phyloP scores from a whole-genome alignment of 2,113 vertebrate genomes.

The Poeciliopsis turrubarensis region DNA sequence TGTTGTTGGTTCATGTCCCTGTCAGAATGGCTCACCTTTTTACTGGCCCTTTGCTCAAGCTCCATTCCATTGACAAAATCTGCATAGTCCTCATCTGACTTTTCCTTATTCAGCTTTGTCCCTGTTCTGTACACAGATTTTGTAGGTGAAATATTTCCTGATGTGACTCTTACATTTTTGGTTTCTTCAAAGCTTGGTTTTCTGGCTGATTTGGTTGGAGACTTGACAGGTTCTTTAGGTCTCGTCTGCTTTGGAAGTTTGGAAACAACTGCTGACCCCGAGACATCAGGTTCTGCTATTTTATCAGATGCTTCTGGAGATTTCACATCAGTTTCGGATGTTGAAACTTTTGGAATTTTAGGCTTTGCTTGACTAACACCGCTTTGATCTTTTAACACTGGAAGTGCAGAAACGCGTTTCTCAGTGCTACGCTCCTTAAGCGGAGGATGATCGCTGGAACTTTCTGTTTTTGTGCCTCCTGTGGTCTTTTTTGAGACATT shows the following conservation, averaged over 20 bases:
- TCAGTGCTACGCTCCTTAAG: constrained; percentile 48
- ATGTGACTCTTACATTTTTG: constrained; percentile 22
- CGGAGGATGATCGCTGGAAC: constrained; percentile 14
- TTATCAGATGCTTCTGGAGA: constrained; percentile 56
- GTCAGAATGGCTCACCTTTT: neutral
- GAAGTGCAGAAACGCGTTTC: constrained; percentile 41
- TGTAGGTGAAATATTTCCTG: constrained; percentile 47
- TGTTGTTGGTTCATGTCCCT: constrained; percentile 48
- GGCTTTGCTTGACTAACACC: constrained; percentile 53
- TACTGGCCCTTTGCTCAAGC: constrained; percentile 19
- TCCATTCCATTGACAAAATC: constrained; percentile 45
- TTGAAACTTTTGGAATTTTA: constrained; percentile 74
- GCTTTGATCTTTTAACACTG: constrained; percentile 62
- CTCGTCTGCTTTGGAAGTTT: constrained; percentile 52
- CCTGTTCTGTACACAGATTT: constrained; percentile 36
- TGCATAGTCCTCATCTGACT: constrained; percentile 20
- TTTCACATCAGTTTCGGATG: constrained; percentile 63
- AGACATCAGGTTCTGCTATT: constrained; percentile 17
- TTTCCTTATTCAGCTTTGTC: constrained; percentile 36
- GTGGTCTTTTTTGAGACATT: constrained; percentile 47
- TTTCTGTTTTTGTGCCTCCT: constrained; percentile 50
- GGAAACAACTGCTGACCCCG: constrained; percentile 4
- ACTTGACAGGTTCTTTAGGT: constrained; percentile 58
- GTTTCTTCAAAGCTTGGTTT: constrained; percentile 55
- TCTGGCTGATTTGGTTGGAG: constrained; percentile 30